phyloP scores from a whole-genome alignment of 2,113 vertebrate species.

The Amia ocellicauda region DNA sequence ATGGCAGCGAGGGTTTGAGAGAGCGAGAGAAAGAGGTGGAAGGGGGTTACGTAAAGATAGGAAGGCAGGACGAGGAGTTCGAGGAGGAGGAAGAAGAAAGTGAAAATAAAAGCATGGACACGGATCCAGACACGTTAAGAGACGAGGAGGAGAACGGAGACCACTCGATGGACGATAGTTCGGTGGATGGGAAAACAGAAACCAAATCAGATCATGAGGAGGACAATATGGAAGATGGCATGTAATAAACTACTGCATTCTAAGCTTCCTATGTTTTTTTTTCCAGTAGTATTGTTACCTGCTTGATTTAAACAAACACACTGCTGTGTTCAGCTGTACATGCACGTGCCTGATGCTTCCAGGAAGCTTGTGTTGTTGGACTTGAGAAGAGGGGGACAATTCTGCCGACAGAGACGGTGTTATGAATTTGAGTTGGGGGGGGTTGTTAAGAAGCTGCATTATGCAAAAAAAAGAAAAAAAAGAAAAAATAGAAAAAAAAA shows the following conservation, averaged over 20 bases:
- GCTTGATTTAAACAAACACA: conserved; percentile 78
- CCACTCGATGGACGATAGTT: conserved; percentile 98
- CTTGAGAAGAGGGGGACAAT: conserved; percentile 56
- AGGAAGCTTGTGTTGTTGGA: conserved; percentile 89
- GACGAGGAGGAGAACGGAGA: conserved; percentile 96
- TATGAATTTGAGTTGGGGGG: conserved; percentile 77
- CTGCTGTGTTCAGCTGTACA: conserved; percentile 92
- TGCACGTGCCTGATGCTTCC: conserved; percentile 99
- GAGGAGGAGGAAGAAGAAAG: conserved; percentile 95
- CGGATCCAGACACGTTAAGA: conserved; percentile 94
- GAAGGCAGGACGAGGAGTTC: conserved; percentile 87
- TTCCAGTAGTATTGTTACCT: conserved; percentile 88
- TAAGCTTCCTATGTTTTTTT: conserved; percentile 79
- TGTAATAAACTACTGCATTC: conserved; percentile 88
- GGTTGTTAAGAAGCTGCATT: conserved; percentile 96
- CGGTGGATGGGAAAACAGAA: conserved; percentile 98
- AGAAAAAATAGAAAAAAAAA: conserved; percentile 58
- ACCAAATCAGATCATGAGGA: conserved; percentile 98
- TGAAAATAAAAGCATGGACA: conserved; percentile 98
- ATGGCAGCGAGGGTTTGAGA: conserved; percentile 80
- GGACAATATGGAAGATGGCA: conserved; percentile 94
- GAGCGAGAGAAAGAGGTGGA: conserved; percentile 90
- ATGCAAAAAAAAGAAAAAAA: conserved; percentile 79
- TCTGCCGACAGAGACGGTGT: conserved; percentile 77
- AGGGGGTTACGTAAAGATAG: conserved; percentile 84